A percentile compares a stretch with the other conserved stretches of the same genome.
phyloP scores from a whole-genome alignment of 1,140 invertebrate species.

The Dendroctonus valens region DNA sequence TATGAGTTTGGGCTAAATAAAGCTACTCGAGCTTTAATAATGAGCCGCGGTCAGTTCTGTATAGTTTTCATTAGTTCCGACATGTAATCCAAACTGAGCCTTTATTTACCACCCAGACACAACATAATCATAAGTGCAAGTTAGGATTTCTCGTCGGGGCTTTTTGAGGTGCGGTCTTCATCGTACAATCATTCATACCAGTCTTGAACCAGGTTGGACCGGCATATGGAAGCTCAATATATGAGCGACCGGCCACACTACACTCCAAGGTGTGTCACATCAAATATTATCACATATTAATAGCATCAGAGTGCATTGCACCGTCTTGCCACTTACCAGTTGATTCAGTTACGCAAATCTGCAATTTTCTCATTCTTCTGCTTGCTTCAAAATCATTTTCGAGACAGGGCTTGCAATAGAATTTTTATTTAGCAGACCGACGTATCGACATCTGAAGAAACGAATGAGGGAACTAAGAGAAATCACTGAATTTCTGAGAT shows the following conservation, averaged over 20 bases:
- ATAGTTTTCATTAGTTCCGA: not conserved
- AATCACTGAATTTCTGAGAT: too few species aligned
- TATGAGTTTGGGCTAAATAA: too few species aligned
- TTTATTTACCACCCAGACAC: not conserved
- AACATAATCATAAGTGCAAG: conserved; percentile 4
- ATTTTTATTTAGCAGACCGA: too few species aligned
- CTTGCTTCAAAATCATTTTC: too few species aligned
- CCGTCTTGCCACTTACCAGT: conserved; percentile 16
- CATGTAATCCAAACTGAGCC: not conserved
- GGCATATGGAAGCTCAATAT: conserved; percentile 4
- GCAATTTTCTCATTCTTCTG: not conserved
- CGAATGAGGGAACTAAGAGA: too few species aligned
- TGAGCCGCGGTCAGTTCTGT: not conserved
- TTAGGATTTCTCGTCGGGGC: conserved; percentile 11
- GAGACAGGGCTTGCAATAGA: too few species aligned
- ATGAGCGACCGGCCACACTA: conserved; percentile 6
- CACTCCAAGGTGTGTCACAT: conserved; percentile 33
- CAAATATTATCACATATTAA: conserved; percentile 41
- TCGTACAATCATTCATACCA: conserved; percentile 10
- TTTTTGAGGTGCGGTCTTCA: conserved; percentile 14
- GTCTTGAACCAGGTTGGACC: conserved; percentile 15
- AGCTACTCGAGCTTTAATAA: not conserved
- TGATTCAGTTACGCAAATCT: conserved; percentile 20
- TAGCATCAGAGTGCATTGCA: conserved; percentile 41
- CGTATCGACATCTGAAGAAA: too few species aligned